These are phyloP conservation scores for Circaetus cinerascens DNA, from an alignment of 2,113 vertebrate genomes.

Conservation along the genomic window DNA sequence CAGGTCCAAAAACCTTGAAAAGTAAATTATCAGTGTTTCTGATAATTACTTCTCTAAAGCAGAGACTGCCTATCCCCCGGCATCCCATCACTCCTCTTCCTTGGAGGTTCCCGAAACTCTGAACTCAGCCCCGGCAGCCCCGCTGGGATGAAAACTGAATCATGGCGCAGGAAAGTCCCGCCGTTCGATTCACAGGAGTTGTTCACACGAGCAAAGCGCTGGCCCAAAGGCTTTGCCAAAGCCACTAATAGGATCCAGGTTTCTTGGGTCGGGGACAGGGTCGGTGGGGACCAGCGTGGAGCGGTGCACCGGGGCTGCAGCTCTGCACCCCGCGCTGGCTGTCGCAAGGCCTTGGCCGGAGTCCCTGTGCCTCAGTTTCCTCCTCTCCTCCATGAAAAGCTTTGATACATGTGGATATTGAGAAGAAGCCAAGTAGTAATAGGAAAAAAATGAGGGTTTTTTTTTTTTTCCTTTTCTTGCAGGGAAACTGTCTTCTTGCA, in stretches of 20 bases:
- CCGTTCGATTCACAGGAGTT: background rate
- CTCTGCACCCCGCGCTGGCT: fast-evolving
- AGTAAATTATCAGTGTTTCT: fast-evolving
- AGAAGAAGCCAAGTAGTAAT: background rate
- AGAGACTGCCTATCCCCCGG: background rate
- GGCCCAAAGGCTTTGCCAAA: slow-evolving; percentile 1
- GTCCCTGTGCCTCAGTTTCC: background rate
- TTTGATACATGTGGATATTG: background rate
- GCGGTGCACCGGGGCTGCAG: background rate
- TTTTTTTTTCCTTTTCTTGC: background rate
- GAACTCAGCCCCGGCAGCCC: background rate
- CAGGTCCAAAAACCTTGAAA: background rate
- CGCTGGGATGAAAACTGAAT: background rate
- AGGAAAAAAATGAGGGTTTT: fast-evolving
- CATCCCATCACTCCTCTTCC: background rate
- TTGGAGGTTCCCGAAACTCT: background rate
- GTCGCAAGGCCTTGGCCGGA: fast-evolving
- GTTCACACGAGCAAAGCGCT: background rate
- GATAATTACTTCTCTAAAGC: background rate
- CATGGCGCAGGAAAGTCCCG: background rate
- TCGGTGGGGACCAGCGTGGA: background rate
- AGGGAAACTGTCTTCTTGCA: background rate
- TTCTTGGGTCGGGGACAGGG: fast-evolving
- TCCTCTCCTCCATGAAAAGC: background rate
- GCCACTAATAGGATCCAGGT: slow-evolving; percentile 46